Evolutionary conservation across 2,797 vertebrate species (phyloP), one percentile per base, ranked within the genome.

Genomic region (Myotis vivesi): DNA sequence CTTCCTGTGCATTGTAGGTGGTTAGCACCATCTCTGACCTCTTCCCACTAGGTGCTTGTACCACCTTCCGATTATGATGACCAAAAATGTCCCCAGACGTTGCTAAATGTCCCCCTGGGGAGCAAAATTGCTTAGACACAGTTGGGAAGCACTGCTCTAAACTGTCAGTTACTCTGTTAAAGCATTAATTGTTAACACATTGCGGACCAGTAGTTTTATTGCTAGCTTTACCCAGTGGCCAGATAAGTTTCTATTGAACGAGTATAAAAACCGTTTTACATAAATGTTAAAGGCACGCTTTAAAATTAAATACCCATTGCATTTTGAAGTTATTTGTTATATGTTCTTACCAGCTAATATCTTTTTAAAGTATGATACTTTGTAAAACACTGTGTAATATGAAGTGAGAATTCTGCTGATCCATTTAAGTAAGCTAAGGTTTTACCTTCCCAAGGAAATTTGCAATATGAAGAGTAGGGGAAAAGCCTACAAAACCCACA

Each of bases 371-470:
- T 30, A 62, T 62, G 59, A 62, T 62, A 30, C 28, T 62, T 62
- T 62, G 59, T 62, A 62, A 62, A 62, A 62, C 28, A 62, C 59
- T 30, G 28, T 62, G 12, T 15, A 15, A 30, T 15, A 6, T 62
- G 59, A 62, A 62, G 59, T 15, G 59, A 30, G 28, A 62, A 30
- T 62, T 62, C 13, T 30, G 13, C 12, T 62, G 13, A 62, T 62
- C 28, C 2, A 2, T 62, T 7, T 62, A 81, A 86, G 66, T 28
- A 96, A 84, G 12, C 25, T 71, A 82, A 95, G 19, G 6, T 49
- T 94, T 94, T 88, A 41, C 44, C 11, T 93, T 92, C 23, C 82
- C 13, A 64, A 91, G 79, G 46, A 93, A 84, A 86, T 92, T 84
- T 88, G 41, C 36, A 69, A 16, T 19, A 6, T 88, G 62, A 84